Evolutionary conservation across 2,113 vertebrate species (phyloP).

Genomic region (Vanacampus margaritifer): DNA sequence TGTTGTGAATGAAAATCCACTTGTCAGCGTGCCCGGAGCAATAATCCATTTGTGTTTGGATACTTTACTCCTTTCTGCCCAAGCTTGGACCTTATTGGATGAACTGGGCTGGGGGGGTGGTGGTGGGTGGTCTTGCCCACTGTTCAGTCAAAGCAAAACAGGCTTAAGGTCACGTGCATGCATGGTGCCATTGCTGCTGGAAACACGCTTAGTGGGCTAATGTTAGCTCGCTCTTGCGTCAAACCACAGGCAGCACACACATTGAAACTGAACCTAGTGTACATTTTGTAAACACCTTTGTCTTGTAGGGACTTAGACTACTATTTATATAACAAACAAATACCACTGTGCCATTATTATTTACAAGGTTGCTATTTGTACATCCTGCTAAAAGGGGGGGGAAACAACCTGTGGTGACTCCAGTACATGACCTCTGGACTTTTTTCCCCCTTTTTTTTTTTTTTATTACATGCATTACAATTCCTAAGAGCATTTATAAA

Average conservation of each 20-base stretch:
- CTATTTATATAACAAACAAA: background rate
- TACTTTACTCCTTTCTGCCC: conserved; percentile 20
- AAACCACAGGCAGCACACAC: background rate
- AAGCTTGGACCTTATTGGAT: conserved; percentile 45
- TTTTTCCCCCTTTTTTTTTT: background rate
- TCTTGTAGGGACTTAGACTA: background rate
- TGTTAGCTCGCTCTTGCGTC: conserved; percentile 11
- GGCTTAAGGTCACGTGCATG: conserved; percentile 43
- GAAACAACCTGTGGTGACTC: background rate
- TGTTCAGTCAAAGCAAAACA: conserved; percentile 29
- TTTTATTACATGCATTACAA: background rate
- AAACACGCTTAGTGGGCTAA: conserved; percentile 7
- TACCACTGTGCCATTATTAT: background rate
- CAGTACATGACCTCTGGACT: background rate
- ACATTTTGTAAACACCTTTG: conserved; percentile 25
- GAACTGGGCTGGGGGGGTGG: conserved; percentile 10
- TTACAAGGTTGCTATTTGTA: background rate
- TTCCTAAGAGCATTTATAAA: background rate
- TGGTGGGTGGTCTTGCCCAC: conserved; percentile 24
- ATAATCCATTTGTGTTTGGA: conserved; percentile 45
- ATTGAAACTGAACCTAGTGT: background rate
- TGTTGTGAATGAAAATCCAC: conserved; percentile 13
- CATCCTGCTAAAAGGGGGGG: background rate
- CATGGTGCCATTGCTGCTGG: conserved; percentile 18
- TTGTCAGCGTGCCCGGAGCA: conserved; percentile 1